Percentiles rank a stretch among this genome's conserved stretches.
These are phyloP conservation scores for Sebastes hubbsi DNA, from an alignment of 2,797 vertebrate species.

Conservation along the genomic window DNA sequence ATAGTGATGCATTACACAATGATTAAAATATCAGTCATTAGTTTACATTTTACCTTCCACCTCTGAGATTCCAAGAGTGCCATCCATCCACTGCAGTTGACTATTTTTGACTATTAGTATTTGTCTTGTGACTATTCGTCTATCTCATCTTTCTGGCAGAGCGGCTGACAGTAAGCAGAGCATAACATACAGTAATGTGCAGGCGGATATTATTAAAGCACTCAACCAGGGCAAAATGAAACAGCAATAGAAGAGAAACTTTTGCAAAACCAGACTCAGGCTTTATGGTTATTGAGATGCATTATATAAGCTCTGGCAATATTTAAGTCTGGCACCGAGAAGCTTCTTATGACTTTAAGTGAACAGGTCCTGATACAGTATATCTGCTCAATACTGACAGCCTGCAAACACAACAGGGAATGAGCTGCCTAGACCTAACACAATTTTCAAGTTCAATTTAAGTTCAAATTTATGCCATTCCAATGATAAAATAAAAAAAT, in stretches of 20 bases:
- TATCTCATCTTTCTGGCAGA: neutral
- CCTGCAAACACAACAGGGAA: neutral
- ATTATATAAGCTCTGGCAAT: conserved; percentile 1
- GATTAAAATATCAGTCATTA: neutral
- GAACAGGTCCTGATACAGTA: neutral
- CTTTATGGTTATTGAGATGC: conserved; percentile 2
- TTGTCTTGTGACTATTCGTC: neutral
- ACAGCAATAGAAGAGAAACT: neutral
- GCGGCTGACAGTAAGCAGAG: neutral
- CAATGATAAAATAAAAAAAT: neutral
- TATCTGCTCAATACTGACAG: neutral
- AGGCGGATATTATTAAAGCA: neutral
- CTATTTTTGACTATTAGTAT: neutral
- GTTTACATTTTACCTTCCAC: neutral
- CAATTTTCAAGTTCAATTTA: neutral
- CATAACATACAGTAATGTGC: neutral
- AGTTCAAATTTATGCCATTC: neutral
- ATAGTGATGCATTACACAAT: neutral
- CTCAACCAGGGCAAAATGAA: neutral
- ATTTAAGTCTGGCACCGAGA: neutral
- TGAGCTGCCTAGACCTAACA: neutral
- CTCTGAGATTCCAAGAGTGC: neutral
- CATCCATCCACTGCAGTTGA: neutral
- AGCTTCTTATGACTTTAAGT: neutral
- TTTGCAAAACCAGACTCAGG: neutral